These are phyloP conservation scores for Sphenopsis melanotis DNA, from an alignment of 2,797 vertebrate genomes.

Conservation along the genomic window DNA sequence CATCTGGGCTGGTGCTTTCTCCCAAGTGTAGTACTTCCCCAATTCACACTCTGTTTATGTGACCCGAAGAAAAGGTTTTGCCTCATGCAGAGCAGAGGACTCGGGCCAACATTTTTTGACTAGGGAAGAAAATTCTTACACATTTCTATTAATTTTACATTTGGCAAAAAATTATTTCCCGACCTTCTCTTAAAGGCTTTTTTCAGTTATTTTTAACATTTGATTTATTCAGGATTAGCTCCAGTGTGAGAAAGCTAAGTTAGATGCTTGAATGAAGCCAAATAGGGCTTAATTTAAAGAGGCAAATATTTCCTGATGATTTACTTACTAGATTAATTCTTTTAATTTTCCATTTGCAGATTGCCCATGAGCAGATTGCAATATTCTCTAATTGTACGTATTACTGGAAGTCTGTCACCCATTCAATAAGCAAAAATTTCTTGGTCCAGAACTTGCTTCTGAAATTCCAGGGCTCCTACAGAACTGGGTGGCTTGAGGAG, in stretches of 20 bases:
- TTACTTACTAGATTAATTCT: conserved; percentile 24
- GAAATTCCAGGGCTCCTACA: neutral
- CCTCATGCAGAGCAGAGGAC: neutral
- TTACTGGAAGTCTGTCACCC: conserved; percentile 41
- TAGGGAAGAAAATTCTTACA: neutral
- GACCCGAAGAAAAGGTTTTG: conserved; percentile 3
- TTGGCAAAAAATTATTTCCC: conserved; percentile 18
- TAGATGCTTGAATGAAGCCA: conserved; percentile 37
- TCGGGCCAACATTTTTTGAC: neutral
- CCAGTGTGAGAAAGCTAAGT: conserved; percentile 13
- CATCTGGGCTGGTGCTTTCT: neutral
- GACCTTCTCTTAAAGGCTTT: conserved; percentile 4
- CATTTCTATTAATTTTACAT: conserved; percentile 24
- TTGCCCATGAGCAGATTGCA: conserved; percentile 43
- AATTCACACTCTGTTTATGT: neutral
- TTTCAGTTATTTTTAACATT: conserved; percentile 16
- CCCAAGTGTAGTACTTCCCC: neutral
- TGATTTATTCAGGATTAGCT: conserved; percentile 52
- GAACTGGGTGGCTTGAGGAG: neutral
- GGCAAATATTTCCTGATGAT: conserved; percentile 39
- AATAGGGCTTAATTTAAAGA: conserved; percentile 19
- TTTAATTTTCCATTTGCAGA: conserved; percentile 50
- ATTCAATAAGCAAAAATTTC: conserved; percentile 27
- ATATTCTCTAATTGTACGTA: conserved; percentile 9
- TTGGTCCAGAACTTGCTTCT: neutral